Percentiles rank a stretch among this genome's conserved stretches.
These are phyloP conservation scores for Micrastur ruficollis DNA, from an alignment of 2,797 vertebrate species.

Conservation along the genomic window DNA sequence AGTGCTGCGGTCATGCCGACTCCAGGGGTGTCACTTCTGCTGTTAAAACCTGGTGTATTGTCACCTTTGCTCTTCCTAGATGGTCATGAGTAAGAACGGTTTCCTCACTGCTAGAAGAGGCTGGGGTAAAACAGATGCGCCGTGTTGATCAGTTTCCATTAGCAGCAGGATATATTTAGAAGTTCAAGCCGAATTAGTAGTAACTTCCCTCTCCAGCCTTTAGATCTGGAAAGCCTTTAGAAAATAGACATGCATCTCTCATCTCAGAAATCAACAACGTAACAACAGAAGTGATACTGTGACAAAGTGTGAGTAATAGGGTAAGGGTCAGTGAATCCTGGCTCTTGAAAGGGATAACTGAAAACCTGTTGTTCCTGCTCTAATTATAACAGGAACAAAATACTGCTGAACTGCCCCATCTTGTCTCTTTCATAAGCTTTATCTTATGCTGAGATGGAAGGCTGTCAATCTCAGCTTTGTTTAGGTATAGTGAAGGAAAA, in stretches of 20 bases:
- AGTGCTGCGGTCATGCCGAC: neutral
- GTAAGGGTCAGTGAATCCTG: neutral
- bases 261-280: neutral
- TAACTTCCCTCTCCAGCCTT: neutral
- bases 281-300: neutral
- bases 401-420: neutral
- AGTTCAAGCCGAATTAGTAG: neutral
- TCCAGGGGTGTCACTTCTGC: neutral
- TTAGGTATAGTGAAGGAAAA: neutral
- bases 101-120: neutral
- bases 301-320: neutral
- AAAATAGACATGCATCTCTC: neutral
- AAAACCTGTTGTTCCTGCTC: neutral
- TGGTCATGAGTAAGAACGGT: neutral
- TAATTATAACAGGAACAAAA: neutral
- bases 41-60: neutral
- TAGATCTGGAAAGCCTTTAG: neutral
- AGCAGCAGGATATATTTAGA: neutral
- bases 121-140: neutral
- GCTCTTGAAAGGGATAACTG: neutral
- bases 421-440: neutral
- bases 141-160: neutral
- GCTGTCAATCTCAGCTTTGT: neutral
- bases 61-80: neutral
- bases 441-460: neutral